Conservation (phyloP, 2,797 vertebrate species). For the Poeciliopsis infans region DNA sequence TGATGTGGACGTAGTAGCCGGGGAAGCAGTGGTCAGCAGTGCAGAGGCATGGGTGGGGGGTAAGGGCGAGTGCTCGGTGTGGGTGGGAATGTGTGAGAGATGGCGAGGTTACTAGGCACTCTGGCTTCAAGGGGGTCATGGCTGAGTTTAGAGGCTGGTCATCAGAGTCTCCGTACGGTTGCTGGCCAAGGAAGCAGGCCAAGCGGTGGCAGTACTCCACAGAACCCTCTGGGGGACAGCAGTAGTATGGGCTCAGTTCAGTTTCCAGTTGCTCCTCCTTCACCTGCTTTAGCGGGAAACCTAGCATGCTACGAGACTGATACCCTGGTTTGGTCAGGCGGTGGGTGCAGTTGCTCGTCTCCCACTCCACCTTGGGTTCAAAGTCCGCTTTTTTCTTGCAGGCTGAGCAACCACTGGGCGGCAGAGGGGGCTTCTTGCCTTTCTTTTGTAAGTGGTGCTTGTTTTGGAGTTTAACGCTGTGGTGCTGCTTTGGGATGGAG, state of each 20-base stretch:
- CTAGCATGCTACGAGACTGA: conserved; percentile 78
- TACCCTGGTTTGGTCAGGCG: conserved; percentile 79
- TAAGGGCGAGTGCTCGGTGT: conserved; percentile 77
- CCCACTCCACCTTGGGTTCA: conserved; percentile 79
- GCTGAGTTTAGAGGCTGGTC: conserved; percentile 77
- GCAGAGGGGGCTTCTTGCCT: conserved; percentile 29
- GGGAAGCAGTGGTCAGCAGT: conserved; percentile 82
- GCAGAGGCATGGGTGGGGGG: conserved; percentile 82
- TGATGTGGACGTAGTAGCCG: conserved; percentile 84
- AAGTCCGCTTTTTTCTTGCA: conserved; percentile 75
- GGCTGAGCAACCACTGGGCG: conserved; percentile 52
- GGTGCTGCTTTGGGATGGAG: conserved; percentile 51
- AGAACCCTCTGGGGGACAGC: conserved; percentile 83
- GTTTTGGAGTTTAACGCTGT: conserved; percentile 61
- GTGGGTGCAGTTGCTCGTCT: conserved; percentile 60
- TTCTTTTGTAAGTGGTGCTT: conserved; percentile 59
- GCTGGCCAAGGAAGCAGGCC: conserved; percentile 92
- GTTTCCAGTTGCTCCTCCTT: conserved; percentile 84
- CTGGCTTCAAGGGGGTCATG: conserved; percentile 88
- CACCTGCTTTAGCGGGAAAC: conserved; percentile 81
- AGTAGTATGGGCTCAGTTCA: conserved; percentile 83
- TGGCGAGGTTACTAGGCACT: conserved; percentile 87
- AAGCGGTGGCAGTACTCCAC: conserved; percentile 89
- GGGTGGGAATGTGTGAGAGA: conserved; percentile 82
- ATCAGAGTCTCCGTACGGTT: conserved; percentile 86